phyloP scores from a whole-genome alignment of 35 echinoderm and acorn worm genomes.

The Ophiothrix spiculata region DNA sequence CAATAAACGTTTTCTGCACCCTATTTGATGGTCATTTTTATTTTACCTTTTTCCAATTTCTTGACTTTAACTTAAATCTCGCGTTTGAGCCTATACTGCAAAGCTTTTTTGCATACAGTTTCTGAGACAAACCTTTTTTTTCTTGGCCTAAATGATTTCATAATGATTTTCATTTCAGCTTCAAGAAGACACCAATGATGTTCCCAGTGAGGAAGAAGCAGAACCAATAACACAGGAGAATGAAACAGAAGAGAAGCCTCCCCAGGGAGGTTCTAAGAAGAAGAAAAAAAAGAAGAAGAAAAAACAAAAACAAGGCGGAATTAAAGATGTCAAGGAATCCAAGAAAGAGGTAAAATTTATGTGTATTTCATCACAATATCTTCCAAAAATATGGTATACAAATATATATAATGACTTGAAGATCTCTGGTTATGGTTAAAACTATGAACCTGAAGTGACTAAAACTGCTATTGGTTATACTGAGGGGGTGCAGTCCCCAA shows the following conservation, averaged over 20 bases:
- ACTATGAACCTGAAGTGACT: not conserved
- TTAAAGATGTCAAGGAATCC: not conserved
- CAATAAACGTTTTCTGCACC: no score
- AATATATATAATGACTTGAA: not conserved
- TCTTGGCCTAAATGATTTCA: no score
- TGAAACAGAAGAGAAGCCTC: not conserved
- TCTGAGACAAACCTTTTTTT: no score
- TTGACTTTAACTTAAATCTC: no score
- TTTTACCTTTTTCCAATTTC: no score
- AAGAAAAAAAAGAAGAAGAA: conserved; percentile 30
- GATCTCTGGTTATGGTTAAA: not conserved
- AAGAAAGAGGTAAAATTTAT: not conserved
- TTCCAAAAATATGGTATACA: no score
- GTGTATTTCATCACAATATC: no score
- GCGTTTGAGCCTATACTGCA: no score
- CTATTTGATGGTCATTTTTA: no score
- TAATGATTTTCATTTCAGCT: no score
- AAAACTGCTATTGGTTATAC: not conserved
- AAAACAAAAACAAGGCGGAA: conserved; percentile 17
- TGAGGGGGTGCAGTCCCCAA: not conserved
- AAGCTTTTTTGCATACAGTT: no score
- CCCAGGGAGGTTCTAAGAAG: conserved; percentile 14
- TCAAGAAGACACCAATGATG: conserved; percentile 32
- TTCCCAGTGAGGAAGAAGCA: conserved; percentile 9
- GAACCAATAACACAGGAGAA: not conserved